phyloP scores from a whole-genome alignment of 2,888 invertebrate genomes.

The Hemistola chrysoprasaria region DNA sequence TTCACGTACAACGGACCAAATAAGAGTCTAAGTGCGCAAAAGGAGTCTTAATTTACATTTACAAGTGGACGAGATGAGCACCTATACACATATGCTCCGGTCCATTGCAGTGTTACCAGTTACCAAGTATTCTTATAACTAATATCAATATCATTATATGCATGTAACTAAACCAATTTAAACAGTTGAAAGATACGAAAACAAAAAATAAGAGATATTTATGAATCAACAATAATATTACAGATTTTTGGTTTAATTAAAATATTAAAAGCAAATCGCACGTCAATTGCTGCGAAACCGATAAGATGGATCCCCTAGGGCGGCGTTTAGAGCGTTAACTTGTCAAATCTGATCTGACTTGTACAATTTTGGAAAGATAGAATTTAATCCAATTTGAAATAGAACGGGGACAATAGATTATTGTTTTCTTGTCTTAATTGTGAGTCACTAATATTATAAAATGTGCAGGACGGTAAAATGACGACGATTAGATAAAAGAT shows the following conservation, averaged over 20 bases:
- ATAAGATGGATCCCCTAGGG: conserved; percentile 27
- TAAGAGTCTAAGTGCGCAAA: too few species aligned
- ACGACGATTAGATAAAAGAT: too few species aligned
- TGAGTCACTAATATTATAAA: too few species aligned
- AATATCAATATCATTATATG: too few species aligned
- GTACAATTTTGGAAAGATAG: conserved; percentile 18
- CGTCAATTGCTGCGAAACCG: conserved; percentile 11
- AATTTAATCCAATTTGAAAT: conserved; percentile 19
- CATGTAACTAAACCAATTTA: conserved; percentile 24
- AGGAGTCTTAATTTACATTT: too few species aligned
- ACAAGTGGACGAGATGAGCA: too few species aligned
- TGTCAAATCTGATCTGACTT: conserved; percentile 43
- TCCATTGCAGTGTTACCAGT: too few species aligned
- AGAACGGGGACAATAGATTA: conserved; percentile 7
- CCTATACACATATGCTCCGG: too few species aligned
- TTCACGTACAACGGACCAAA: too few species aligned
- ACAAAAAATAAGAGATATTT: conserved; percentile 3
- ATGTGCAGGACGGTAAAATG: too few species aligned
- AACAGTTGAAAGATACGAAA: conserved; percentile 9
- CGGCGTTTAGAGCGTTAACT: conserved; percentile 39
- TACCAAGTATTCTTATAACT: too few species aligned
- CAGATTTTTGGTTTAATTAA: conserved; percentile 24
- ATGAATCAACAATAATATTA: conserved; percentile 4
- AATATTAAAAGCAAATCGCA: conserved; percentile 32
- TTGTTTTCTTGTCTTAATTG: not conserved